phyloP scores from a whole-genome alignment of 2,797 vertebrate genomes.

The Smutsia temminckii region DNA sequence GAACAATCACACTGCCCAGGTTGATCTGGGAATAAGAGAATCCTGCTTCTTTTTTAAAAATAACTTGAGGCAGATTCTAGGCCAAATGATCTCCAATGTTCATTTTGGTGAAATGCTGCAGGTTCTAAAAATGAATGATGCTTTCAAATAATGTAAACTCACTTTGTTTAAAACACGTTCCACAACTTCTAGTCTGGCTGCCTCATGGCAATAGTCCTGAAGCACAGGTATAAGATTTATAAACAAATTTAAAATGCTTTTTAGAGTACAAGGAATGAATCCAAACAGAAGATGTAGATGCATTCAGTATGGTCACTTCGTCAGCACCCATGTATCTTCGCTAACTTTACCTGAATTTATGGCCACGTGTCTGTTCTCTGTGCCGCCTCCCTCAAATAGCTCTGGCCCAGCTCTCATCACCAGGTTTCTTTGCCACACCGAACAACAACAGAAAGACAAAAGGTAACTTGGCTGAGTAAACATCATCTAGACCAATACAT shows the following conservation, averaged over 20 bases:
- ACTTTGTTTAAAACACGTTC: constrained; percentile 25
- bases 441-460: not conserved
- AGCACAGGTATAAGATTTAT: not conserved
- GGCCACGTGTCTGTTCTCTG: fast-evolving
- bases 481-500: not conserved
- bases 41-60: not conserved
- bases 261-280: not conserved
- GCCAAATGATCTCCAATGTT: constrained; percentile 29
- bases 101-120: constrained; percentile 24
- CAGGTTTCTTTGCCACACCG: not conserved
- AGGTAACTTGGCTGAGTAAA: not conserved
- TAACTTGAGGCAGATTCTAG: not conserved
- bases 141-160: constrained; percentile 45
- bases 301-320: fast-evolving
- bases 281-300: not conserved
- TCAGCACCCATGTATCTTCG: not conserved
- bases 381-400: not conserved
- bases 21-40: not conserved
- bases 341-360: not conserved
- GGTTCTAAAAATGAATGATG: constrained; percentile 61
- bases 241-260: not conserved
- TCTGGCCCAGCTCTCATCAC: not conserved
- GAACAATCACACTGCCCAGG: not conserved
- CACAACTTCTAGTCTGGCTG: not conserved
- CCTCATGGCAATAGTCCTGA: not conserved